Percentiles rank a stretch among this genome's conserved stretches.
Conservation (phyloP, 2,113 vertebrate genomes). For the Sterrhoptilus dennistouni region DNA sequence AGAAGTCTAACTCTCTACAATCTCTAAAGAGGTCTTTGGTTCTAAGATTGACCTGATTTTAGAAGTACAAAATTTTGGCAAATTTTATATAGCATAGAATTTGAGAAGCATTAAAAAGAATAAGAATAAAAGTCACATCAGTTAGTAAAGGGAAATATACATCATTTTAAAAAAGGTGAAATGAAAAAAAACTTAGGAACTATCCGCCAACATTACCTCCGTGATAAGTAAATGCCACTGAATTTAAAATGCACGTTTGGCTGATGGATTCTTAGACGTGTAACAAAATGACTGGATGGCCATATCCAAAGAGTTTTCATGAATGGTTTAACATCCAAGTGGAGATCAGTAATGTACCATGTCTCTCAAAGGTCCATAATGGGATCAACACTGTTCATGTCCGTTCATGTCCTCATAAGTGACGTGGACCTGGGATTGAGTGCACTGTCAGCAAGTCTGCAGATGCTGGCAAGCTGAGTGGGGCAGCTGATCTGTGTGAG, state of each 20-base stretch:
- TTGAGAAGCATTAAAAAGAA: background rate
- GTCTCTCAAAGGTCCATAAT: background rate
- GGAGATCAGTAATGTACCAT: background rate
- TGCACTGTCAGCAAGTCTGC: background rate
- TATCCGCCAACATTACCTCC: background rate
- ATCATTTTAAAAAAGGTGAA: background rate
- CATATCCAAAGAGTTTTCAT: fast-evolving
- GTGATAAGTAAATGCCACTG: background rate
- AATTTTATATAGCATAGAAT: background rate
- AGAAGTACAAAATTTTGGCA: background rate
- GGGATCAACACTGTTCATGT: background rate
- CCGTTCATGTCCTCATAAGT: background rate
- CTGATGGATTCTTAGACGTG: background rate
- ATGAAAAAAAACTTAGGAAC: background rate
- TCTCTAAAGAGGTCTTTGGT: background rate
- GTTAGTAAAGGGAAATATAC: background rate
- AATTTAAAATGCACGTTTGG: background rate
- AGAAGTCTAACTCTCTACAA: background rate
- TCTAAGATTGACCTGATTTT: background rate
- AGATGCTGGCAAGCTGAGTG: background rate
- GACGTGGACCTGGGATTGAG: background rate
- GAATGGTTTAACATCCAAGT: background rate
- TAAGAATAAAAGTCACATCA: background rate
- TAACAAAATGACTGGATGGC: background rate
- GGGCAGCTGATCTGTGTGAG: background rate